These are phyloP conservation scores for Bombyx huttoni DNA, from an alignment of 2,888 invertebrate genomes.

Conservation along the genomic window DNA sequence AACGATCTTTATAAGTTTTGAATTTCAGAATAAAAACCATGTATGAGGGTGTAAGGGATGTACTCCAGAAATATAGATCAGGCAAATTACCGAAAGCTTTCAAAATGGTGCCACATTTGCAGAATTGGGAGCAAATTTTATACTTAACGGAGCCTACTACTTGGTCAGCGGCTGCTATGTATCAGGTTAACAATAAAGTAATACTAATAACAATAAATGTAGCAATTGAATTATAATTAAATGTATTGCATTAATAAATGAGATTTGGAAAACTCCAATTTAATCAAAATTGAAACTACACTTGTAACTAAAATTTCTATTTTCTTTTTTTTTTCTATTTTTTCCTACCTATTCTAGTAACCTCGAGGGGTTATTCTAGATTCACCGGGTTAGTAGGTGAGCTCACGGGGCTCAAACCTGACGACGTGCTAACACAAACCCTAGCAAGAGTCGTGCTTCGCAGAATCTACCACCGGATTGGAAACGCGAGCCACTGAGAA, in stretches of 20 bases:
- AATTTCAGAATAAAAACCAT: constrained; percentile 78
- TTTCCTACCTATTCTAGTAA: too few species aligned
- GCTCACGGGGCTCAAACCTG: too few species aligned
- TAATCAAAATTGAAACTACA: too few species aligned
- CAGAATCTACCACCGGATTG: too few species aligned
- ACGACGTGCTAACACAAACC: too few species aligned
- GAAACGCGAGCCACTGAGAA: too few species aligned
- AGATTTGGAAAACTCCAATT: too few species aligned
- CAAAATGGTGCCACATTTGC: constrained; percentile 92
- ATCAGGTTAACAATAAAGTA: constrained; percentile 70
- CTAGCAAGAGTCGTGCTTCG: too few species aligned
- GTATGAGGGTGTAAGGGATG: constrained; percentile 92
- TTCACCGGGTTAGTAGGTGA: too few species aligned
- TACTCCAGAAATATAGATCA: constrained; percentile 90
- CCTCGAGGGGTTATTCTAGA: too few species aligned
- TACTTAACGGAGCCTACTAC: constrained; percentile 91
- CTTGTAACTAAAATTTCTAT: too few species aligned
- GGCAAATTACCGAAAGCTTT: constrained; percentile 99
- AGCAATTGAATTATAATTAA: background rate
- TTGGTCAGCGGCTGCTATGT: constrained; percentile 99
- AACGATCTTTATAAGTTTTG: constrained; percentile 1
- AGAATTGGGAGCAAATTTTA: constrained; percentile 95
- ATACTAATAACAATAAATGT: background rate
- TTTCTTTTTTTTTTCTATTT: too few species aligned
- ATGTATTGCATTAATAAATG: background rate